Percentiles rank a stretch among this genome's conserved stretches.
Evolutionary conservation across 2,113 vertebrate genomes (phyloP).

Genomic region (Maccullochella peelii): DNA sequence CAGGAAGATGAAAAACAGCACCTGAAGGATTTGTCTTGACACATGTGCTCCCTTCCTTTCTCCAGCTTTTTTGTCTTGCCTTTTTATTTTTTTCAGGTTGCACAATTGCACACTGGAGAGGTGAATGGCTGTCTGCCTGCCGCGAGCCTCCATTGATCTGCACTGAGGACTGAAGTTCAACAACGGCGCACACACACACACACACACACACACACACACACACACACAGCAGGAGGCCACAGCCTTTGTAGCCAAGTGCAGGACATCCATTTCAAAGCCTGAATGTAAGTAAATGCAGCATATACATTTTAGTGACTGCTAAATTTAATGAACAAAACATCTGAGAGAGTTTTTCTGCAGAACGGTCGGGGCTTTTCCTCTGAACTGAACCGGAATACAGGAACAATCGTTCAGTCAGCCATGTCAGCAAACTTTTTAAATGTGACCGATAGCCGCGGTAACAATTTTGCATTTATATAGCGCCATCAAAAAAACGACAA

Average conservation of each 20-base stretch:
- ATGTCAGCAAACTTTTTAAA: slow-evolving; percentile 35
- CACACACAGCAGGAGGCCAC: slow-evolving; percentile 20
- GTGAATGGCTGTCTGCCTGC: slow-evolving; percentile 51
- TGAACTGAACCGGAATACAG: not conserved
- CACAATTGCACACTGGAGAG: slow-evolving; percentile 48
- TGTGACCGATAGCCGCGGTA: slow-evolving; percentile 39
- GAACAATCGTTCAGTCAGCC: not conserved
- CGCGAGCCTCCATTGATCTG: slow-evolving; percentile 60
- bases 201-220: not conserved
- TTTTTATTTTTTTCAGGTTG: slow-evolving; percentile 7
- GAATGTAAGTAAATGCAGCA: not conserved
- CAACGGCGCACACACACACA: not conserved
- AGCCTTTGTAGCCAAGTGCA: slow-evolving; percentile 36
- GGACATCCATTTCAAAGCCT: slow-evolving; percentile 45
- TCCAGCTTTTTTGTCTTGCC: not conserved
- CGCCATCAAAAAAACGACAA: slow-evolving; percentile 53
- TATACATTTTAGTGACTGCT: not conserved
- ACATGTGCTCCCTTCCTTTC: slow-evolving; percentile 6
- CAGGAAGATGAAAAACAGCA: slow-evolving; percentile 57
- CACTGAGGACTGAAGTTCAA: slow-evolving; percentile 25
- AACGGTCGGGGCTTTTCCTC: not conserved
- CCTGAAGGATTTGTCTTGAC: slow-evolving; percentile 64
- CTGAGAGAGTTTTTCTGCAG: not conserved
- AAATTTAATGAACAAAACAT: slow-evolving; percentile 29
- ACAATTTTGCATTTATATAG: slow-evolving; percentile 72